Evolutionary conservation across 2,113 vertebrate genomes (phyloP).

Genomic region (Charina bottae): DNA sequence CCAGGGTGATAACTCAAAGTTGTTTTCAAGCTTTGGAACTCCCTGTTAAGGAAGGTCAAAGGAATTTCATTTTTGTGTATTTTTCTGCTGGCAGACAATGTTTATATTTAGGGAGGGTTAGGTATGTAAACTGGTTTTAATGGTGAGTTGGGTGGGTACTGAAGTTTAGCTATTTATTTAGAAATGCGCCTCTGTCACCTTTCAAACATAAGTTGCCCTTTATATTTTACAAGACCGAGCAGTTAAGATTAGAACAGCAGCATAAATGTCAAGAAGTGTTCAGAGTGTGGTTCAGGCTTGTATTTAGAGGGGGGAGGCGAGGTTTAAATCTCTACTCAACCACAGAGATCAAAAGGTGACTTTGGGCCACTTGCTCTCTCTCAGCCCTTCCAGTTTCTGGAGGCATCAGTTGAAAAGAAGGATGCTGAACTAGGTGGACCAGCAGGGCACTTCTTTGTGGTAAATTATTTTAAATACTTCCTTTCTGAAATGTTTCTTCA

Average conservation of each 20-base stretch:
- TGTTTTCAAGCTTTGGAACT: not conserved
- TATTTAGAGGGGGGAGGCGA: not conserved
- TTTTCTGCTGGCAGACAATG: not conserved
- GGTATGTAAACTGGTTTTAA: not conserved
- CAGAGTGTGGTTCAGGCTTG: not conserved
- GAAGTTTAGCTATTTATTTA: not conserved
- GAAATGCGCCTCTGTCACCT: not conserved
- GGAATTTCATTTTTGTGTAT: not conserved
- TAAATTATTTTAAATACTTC: not conserved
- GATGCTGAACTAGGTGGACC: not conserved
- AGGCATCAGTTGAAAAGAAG: not conserved
- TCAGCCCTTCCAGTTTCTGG: not conserved
- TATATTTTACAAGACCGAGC: not conserved
- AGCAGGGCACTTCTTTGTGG: not conserved
- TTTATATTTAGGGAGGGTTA: not conserved
- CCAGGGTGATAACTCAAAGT: not conserved
- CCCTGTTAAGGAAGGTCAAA: not conserved
- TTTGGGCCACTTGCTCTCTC: not conserved
- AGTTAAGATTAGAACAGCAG: not conserved
- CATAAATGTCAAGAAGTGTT: not conserved
- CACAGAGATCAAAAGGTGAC: not conserved
- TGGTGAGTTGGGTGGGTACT: not conserved
- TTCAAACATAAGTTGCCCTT: not conserved
- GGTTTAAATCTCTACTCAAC: not conserved
- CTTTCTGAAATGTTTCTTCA: not conserved